Conservation (phyloP, 2,797 vertebrate species). For the Megalops cyprinoides region DNA sequence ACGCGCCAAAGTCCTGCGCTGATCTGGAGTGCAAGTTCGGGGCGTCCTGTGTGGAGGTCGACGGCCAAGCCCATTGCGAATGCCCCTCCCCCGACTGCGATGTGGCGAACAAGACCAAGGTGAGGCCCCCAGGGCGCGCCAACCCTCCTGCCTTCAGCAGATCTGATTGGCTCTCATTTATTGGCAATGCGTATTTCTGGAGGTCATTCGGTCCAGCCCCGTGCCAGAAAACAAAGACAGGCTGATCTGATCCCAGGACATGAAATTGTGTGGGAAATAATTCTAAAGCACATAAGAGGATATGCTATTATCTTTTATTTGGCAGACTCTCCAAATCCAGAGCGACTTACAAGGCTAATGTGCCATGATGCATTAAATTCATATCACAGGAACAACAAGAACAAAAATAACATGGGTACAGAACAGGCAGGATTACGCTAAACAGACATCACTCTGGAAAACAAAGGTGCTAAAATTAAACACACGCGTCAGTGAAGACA, state of each 20-base stretch:
- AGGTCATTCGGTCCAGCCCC: neutral
- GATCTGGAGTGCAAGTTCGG: constrained; percentile 84
- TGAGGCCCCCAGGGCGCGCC: constrained; percentile 43
- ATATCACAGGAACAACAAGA: neutral
- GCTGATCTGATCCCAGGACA: neutral
- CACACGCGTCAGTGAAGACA: neutral
- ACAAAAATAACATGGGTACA: neutral
- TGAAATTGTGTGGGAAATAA: neutral
- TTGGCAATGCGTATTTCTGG: neutral
- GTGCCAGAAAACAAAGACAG: neutral
- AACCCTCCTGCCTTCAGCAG: too few relatives aligned
- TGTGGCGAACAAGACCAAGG: constrained; percentile 84
- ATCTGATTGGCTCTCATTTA: neutral
- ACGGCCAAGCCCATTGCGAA: constrained; percentile 83
- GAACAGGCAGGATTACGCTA: neutral
- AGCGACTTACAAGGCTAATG: neutral
- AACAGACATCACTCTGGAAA: neutral
- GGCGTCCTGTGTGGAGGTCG: constrained; percentile 81
- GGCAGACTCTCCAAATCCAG: neutral
- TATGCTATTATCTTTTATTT: neutral
- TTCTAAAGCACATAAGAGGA: neutral
- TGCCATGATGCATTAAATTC: neutral
- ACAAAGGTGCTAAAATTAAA: neutral
- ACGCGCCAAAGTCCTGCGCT: constrained; percentile 75
- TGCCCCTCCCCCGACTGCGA: constrained; percentile 85